Conservation (phyloP, 2,797 vertebrate species). For the Falco biarmicus region DNA sequence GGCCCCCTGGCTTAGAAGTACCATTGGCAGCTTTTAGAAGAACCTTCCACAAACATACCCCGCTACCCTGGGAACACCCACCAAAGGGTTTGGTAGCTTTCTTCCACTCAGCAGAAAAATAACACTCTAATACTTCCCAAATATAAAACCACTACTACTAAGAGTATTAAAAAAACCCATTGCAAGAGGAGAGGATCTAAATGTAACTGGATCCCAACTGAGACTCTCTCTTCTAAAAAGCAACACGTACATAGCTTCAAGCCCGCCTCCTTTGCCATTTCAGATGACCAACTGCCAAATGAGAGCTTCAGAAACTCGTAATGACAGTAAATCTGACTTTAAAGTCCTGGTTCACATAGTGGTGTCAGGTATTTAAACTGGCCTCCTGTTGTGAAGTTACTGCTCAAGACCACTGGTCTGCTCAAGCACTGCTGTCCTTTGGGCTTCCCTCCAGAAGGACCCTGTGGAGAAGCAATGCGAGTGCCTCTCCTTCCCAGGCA, state of each 20-base stretch:
- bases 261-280: neutral
- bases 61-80: neutral
- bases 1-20: neutral
- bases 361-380: neutral
- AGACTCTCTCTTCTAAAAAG: neutral
- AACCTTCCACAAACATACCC: neutral
- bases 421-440: neutral
- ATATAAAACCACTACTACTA: neutral
- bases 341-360: neutral
- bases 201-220: neutral
- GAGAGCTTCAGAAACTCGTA: neutral
- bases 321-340: neutral
- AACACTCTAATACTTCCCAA: neutral
- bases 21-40: neutral
- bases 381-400: neutral
- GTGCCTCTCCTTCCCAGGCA: neutral
- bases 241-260: neutral
- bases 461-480: neutral
- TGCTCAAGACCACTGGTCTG: neutral
- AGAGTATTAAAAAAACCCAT: neutral
- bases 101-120: neutral
- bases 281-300: neutral
- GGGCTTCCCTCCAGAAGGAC: neutral
- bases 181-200: neutral
- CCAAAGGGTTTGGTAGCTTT: neutral